Evolutionary conservation across 2,113 vertebrate genomes (phyloP), one percentile per base, ranked within the genome.

Genomic region (Ictalurus punctatus): DNA sequence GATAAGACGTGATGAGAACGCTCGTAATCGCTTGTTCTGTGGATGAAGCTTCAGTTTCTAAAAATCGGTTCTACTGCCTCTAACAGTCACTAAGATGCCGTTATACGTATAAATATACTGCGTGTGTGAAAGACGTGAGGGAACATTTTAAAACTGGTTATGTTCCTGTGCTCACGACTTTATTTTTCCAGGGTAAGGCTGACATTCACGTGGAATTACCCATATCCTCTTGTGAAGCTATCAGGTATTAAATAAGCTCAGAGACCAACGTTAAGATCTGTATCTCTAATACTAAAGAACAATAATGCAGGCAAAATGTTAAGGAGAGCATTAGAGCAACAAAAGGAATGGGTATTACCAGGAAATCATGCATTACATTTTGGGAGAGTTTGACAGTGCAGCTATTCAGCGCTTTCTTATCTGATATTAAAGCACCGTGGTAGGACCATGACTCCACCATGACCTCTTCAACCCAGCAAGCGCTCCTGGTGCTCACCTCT

Each of bases 401-500:
- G 30, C 71, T 74, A 74, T 40, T 74, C 71, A 23, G 13, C 27
- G 54, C 6, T 59, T 58, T 86, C 13, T 40, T n/a, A 61, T 76
- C 40, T 30, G 23, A 40, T 9, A 40, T 61, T 63, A 27, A n/a
- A 34, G 17, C 54, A 12, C 2, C 52, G 23, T 27, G 48, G 2
- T 87, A 23, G 30, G 14, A 82, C 13, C 48, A 69, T 30, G n/a
- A 71, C 13, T 54, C 27, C 54, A 40, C n/a, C 19, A 76, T 25
- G 54, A 61, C 58, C 58, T 14, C 6, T 2, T 71, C 23, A 86
- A 48, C 37, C 73, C 56, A 44, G 34, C 3, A 69, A 17, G 2
- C 6, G 1, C 59, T 65, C 40, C 19, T 58, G 40, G 3, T 65
- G 34, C 91, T 95, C 92, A 99, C 98, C 98, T 97, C 98, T 93